Evolutionary conservation across 2,888 invertebrate genomes (phyloP).

Genomic region (Galerucella nymphaeae): DNA sequence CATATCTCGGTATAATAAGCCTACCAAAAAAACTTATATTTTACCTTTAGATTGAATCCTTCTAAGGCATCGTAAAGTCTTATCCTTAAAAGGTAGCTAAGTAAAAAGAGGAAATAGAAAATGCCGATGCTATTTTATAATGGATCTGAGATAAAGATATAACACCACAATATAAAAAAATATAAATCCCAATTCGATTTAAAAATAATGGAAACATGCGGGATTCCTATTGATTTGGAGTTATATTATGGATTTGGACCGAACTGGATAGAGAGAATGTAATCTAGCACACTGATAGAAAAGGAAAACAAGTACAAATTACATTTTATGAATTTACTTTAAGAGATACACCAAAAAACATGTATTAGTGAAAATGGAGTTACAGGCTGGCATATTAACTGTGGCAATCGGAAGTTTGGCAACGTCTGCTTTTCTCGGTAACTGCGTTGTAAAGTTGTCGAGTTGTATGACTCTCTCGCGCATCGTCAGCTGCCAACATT

Average conservation of each 20-base stretch:
- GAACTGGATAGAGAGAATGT: conserved; percentile 39
- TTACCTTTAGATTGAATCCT: conserved; percentile 2
- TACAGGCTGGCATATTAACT: too few relatives aligned
- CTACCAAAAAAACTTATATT: conserved; percentile 5
- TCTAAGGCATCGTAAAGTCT: background rate
- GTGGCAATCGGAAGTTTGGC: too few relatives aligned
- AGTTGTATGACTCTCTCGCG: too few relatives aligned
- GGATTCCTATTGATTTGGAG: conserved; percentile 44
- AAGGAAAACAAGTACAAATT: background rate
- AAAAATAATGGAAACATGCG: conserved; percentile 45
- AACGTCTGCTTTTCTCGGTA: too few relatives aligned
- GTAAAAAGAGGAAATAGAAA: conserved; percentile 11
- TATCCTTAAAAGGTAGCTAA: conserved; percentile 18
- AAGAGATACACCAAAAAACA: background rate
- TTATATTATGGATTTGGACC: conserved; percentile 41
- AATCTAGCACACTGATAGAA: background rate
- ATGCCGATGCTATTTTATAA: conserved; percentile 20
- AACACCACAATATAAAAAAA: conserved; percentile 32
- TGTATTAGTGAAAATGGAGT: too few relatives aligned
- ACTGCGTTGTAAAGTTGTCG: too few relatives aligned
- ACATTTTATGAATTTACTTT: background rate
- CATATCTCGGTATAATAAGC: background rate
- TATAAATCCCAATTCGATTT: conserved; percentile 40
- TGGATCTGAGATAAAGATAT: conserved; percentile 32
- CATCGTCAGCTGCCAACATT: too few relatives aligned